phyloP scores from a whole-genome alignment of 2,888 invertebrate genomes.

The Cancer borealis region DNA sequence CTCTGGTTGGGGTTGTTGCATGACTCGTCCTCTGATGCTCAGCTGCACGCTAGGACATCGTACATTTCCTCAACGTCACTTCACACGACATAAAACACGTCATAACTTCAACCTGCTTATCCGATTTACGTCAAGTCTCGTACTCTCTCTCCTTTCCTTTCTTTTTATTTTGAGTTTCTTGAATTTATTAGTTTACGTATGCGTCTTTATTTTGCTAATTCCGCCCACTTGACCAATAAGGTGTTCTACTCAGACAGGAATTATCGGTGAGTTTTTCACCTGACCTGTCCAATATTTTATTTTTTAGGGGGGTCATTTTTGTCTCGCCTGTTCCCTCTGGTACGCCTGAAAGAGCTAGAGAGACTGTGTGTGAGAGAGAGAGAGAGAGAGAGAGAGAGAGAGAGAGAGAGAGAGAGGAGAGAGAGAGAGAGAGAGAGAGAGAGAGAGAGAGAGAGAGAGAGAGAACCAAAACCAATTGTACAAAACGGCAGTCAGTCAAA shows the following conservation, averaged over 20 bases:
- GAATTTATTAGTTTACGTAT: not conserved
- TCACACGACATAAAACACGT: not conserved
- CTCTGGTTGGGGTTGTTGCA: not conserved
- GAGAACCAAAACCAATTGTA: not conserved
- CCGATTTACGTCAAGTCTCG: not conserved
- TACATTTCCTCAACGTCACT: not conserved
- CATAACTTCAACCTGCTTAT: not conserved
- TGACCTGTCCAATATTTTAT: not conserved
- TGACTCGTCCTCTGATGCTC: not conserved
- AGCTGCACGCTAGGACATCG: not conserved
- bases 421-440: no score
- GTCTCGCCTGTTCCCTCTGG: not conserved
- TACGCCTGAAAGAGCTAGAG: not conserved
- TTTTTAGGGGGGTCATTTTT: not conserved
- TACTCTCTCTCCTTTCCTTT: not conserved
- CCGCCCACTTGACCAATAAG: not conserved
- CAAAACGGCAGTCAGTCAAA: not conserved
- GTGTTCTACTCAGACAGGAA: not conserved
- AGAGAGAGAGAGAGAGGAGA: not conserved
- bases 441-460: not conserved
- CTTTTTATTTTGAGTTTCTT: not conserved
- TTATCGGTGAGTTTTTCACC: not conserved
- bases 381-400: not conserved
- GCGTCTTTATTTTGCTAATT: not conserved
- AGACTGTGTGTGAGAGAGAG: not conserved